Evolutionary conservation across 2,888 invertebrate genomes (phyloP).

Genomic region (Kryphioiulus occultus): DNA sequence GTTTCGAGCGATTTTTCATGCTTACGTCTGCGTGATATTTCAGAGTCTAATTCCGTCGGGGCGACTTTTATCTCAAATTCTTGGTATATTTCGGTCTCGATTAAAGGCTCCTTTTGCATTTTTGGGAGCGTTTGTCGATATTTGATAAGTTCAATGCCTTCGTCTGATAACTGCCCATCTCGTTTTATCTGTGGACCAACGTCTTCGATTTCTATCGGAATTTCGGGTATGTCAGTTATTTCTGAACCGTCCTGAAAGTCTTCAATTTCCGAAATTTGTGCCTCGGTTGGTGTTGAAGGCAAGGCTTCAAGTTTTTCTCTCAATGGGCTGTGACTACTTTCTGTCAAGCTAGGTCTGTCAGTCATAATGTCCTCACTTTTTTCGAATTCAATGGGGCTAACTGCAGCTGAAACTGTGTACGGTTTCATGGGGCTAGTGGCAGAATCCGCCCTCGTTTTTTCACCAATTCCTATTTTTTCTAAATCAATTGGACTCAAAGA

Average conservation of each 20-base stretch:
- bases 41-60: background rate
- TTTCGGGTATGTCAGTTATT: background rate
- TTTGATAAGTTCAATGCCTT: conserved; percentile 32
- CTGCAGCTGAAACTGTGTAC: conserved; percentile 41
- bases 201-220: conserved; percentile 26
- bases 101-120: background rate
- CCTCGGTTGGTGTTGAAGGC: conserved; percentile 49
- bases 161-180: background rate
- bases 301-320: background rate
- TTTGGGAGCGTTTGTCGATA: background rate
- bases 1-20: background rate
- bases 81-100: background rate
- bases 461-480: background rate
- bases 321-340: conserved; percentile 46
- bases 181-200: background rate
- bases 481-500: conserved; percentile 52
- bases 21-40: background rate
- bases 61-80: background rate
- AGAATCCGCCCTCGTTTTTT: conserved; percentile 39
- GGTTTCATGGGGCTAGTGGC: conserved; percentile 48
- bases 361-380: background rate
- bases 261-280: conserved; percentile 50
- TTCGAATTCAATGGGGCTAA: conserved; percentile 50
- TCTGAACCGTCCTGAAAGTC: conserved; percentile 49
- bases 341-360: conserved; percentile 29